These are phyloP conservation scores for Triplophysa tibetana DNA, from an alignment of 2,113 vertebrate species.

Conservation along the genomic window DNA sequence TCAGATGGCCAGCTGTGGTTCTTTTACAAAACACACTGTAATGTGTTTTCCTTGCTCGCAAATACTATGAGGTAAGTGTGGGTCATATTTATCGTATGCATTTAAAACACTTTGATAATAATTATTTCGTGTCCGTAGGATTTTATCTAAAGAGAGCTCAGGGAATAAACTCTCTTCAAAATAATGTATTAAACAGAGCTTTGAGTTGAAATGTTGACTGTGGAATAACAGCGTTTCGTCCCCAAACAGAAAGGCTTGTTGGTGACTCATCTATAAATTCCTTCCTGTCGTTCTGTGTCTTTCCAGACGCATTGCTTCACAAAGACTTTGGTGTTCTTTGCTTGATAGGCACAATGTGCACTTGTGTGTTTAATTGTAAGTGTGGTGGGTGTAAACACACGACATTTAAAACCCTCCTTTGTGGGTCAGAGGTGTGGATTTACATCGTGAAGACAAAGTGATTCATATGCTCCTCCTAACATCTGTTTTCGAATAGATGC, in stretches of 20 bases:
- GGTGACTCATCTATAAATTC: conserved; percentile 79
- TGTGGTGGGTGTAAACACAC: conserved; percentile 75
- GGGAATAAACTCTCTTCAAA: background rate
- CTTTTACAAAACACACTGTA: conserved; percentile 8
- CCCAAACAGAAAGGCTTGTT: conserved; percentile 54
- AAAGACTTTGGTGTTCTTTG: conserved; percentile 77
- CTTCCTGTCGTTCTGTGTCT: conserved; percentile 71
- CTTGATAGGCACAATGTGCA: conserved; percentile 74
- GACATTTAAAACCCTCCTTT: conserved; percentile 76
- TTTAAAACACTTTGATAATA: background rate
- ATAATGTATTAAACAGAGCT: background rate
- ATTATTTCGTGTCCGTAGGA: background rate
- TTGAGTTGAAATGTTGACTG: conserved; percentile 40
- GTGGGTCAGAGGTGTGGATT: conserved; percentile 78
- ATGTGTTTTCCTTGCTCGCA: background rate
- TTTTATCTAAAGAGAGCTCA: background rate
- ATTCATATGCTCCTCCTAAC: conserved; percentile 69
- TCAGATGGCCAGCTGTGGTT: conserved; percentile 20
- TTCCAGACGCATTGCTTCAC: conserved; percentile 72
- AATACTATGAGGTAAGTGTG: background rate
- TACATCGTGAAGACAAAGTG: conserved; percentile 71
- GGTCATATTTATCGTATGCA: background rate
- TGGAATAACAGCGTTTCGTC: conserved; percentile 64
- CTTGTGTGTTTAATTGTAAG: conserved; percentile 79
- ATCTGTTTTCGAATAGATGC: conserved; percentile 69